phyloP scores from a whole-genome alignment of 1,140 invertebrate species.

The Nymphalis io region DNA sequence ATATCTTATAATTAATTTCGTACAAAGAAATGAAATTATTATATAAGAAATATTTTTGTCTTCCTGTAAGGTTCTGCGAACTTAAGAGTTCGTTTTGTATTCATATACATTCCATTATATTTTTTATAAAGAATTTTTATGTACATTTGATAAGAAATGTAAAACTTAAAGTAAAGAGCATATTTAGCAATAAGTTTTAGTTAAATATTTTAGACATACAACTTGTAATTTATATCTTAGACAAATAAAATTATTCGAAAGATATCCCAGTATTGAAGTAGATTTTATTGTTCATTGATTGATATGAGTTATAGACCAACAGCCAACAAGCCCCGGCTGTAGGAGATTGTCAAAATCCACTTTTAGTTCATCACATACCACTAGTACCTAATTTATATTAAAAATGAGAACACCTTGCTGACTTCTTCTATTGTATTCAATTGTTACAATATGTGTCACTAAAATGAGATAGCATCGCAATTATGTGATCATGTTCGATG shows the following conservation, averaged over 20 bases:
- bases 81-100: neutral
- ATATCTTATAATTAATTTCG: conserved; percentile 6
- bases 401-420: neutral
- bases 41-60: neutral
- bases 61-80: conserved; percentile 26
- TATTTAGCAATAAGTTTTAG: neutral
- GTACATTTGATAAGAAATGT: neutral
- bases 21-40: conserved; percentile 5
- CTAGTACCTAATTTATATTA: neutral
- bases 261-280: conserved; percentile 4
- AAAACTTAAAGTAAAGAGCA: neutral
- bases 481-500: conserved; percentile 53
- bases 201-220: conserved; percentile 2
- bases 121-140: conserved; percentile 8
- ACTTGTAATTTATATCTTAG: conserved; percentile 24
- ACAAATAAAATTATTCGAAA: conserved; percentile 24
- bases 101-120: conserved; percentile 35
- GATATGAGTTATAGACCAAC: neutral
- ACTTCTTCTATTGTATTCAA: conserved; percentile 5
- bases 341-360: too few relatives aligned
- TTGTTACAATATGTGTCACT: conserved; percentile 24
- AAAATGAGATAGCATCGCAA: conserved; percentile 38
- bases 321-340: too few relatives aligned
- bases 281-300: conserved; percentile 9
- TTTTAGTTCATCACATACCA: too few relatives aligned